Conservation (phyloP, 2,888 invertebrate species). For the Hecatera dysodea region DNA sequence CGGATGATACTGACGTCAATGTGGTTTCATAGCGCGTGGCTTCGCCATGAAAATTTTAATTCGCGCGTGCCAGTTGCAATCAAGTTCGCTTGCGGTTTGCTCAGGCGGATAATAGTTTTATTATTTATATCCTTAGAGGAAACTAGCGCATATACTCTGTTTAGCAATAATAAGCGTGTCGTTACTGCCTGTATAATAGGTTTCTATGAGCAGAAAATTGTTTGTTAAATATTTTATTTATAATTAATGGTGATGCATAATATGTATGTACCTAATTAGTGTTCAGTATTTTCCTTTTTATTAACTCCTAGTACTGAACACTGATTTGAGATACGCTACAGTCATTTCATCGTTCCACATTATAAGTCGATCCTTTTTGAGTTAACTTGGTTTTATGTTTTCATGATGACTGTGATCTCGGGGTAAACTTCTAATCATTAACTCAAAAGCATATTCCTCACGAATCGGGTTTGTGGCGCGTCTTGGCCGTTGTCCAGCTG, state of each 20-base stretch:
- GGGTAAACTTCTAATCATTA: slow-evolving; percentile 15
- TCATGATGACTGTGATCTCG: neutral
- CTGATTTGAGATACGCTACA: neutral
- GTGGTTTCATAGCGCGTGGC: slow-evolving; percentile 62
- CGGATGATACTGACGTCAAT: slow-evolving; percentile 62
- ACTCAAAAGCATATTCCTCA: neutral
- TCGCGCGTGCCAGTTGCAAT: slow-evolving; percentile 70
- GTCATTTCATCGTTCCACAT: neutral
- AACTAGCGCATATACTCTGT: slow-evolving; percentile 27
- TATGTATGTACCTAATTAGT: neutral
- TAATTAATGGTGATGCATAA: neutral
- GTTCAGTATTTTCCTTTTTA: slow-evolving; percentile 1
- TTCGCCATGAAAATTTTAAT: slow-evolving; percentile 42
- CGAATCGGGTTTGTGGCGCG: slow-evolving; percentile 11
- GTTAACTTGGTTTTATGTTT: neutral
- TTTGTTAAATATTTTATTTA: slow-evolving; percentile 11
- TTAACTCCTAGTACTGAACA: slow-evolving; percentile 7
- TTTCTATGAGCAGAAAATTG: slow-evolving; percentile 4
- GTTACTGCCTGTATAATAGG: slow-evolving; percentile 1
- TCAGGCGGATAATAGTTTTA: slow-evolving; percentile 31
- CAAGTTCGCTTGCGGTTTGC: slow-evolving; percentile 67
- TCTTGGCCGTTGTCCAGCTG: slow-evolving; percentile 48
- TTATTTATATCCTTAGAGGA: slow-evolving; percentile 53
- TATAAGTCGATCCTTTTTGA: neutral
- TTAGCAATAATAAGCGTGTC: slow-evolving; percentile 32